Evolutionary conservation across 1,140 invertebrate species (phyloP).

Genomic region (Pseudomyrmex pallidus): DNA sequence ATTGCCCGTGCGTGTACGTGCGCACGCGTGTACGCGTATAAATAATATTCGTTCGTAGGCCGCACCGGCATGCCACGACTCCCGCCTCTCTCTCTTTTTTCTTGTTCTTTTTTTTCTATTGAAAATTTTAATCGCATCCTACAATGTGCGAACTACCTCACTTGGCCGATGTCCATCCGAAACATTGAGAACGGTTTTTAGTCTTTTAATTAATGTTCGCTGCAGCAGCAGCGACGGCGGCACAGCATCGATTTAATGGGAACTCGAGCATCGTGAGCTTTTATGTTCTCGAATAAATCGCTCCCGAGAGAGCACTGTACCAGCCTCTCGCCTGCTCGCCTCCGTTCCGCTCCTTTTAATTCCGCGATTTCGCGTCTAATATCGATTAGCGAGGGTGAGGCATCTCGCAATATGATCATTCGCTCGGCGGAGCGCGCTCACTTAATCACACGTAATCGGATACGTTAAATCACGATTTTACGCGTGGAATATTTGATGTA

Average conservation of each 20-base stretch:
- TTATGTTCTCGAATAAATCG: conserved; percentile 70
- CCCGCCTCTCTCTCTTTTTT: neutral
- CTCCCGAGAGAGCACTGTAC: conserved; percentile 37
- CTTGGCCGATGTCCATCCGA: conserved; percentile 53
- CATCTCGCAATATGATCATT: conserved; percentile 39
- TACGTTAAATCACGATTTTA: conserved; percentile 42
- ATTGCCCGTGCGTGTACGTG: conserved; percentile 35
- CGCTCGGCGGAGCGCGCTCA: neutral
- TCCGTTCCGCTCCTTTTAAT: conserved; percentile 65
- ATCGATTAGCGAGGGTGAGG: conserved; percentile 59
- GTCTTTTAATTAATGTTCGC: conserved; percentile 73
- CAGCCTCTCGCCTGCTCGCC: conserved; percentile 21
- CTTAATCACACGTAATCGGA: conserved; percentile 13
- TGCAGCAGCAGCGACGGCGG: conserved; percentile 35
- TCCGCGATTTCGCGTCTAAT: conserved; percentile 65
- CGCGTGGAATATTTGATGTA: neutral
- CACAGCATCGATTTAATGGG: conserved; percentile 64
- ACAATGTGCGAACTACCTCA: conserved; percentile 45
- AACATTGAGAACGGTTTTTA: conserved; percentile 65
- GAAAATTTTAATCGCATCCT: neutral
- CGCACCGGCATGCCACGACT: neutral
- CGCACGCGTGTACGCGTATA: conserved; percentile 42
- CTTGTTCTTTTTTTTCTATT: neutral
- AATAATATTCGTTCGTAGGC: conserved; percentile 47
- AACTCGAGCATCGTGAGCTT: conserved; percentile 60